Evolutionary conservation across 2,888 invertebrate genomes (phyloP).

Genomic region (Philereme transversata): DNA sequence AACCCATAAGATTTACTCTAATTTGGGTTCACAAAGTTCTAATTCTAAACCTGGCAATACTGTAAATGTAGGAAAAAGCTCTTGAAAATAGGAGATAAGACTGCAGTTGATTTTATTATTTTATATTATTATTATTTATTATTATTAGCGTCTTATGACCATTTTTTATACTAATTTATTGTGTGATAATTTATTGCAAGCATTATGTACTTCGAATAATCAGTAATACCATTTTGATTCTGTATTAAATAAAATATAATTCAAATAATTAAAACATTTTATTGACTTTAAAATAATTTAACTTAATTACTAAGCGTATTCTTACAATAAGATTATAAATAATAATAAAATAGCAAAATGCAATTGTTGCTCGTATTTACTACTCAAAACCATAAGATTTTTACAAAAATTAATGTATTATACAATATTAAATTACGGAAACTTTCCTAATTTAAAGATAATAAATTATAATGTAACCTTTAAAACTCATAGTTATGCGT

Average conservation of each 20-base stretch:
- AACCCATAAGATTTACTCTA: conserved; percentile 7
- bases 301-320: conserved; percentile 77
- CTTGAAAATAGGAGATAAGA: conserved; percentile 20
- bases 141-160: too few species aligned
- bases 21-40: conserved; percentile 19
- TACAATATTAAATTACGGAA: too few species aligned
- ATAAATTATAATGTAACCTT: too few species aligned
- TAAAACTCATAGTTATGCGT: too few species aligned
- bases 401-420: conserved; percentile 16
- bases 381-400: conserved; percentile 46
- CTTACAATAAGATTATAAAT: conserved; percentile 69
- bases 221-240: not conserved
- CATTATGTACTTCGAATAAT: too few species aligned
- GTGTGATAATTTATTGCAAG: too few species aligned
- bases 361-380: conserved; percentile 52
- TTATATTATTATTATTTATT: too few species aligned
- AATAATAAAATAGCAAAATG: conserved; percentile 67
- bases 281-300: conserved; percentile 83
- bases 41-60: conserved; percentile 19
- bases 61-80: not conserved
- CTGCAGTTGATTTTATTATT: conserved; percentile 20
- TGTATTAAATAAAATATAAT: conserved; percentile 45
- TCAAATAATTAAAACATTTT: conserved; percentile 76
- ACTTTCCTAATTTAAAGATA: too few species aligned
- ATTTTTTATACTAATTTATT: too few species aligned